Percentiles rank a stretch among this genome's conserved stretches.
These are phyloP conservation scores for Chlorodrepanis virens DNA, from an alignment of 2,113 vertebrate genomes.

Conservation along the genomic window DNA sequence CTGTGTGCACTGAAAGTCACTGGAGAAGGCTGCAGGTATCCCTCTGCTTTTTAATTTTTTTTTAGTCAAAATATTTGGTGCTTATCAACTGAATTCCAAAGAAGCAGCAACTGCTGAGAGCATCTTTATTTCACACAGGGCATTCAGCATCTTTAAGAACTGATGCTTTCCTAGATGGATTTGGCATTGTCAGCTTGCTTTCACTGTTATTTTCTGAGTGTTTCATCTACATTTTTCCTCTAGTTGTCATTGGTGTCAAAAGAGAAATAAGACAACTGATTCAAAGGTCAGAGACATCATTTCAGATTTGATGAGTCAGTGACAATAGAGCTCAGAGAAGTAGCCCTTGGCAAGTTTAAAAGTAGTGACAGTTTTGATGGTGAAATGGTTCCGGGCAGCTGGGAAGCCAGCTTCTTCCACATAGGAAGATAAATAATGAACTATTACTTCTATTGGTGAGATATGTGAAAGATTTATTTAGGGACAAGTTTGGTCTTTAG, in stretches of 20 bases:
- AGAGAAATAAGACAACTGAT: slow-evolving; percentile 52
- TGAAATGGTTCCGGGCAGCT: not conserved
- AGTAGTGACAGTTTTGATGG: slow-evolving; percentile 2
- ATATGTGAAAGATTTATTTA: not conserved
- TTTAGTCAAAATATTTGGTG: not conserved
- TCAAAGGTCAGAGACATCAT: slow-evolving; percentile 60
- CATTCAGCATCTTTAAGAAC: not conserved
- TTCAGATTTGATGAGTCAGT: slow-evolving; percentile 60
- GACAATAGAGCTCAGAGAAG: slow-evolving; percentile 8
- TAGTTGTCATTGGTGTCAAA: slow-evolving; percentile 54
- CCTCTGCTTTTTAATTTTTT: not conserved
- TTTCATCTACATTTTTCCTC: slow-evolving; percentile 35
- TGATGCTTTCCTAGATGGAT: not conserved
- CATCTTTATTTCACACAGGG: not conserved
- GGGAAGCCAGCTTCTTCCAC: not conserved
- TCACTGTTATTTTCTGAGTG: slow-evolving; percentile 22
- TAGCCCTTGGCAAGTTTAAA: not conserved
- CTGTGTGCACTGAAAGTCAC: not conserved
- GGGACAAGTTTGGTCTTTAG: not conserved
- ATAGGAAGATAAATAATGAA: not conserved
- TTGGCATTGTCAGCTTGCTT: slow-evolving; percentile 29
- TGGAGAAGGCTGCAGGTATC: not conserved
- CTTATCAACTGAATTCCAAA: not conserved
- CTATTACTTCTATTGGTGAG: not conserved
- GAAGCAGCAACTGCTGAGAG: not conserved